Conservation (phyloP, 2,797 vertebrate genomes). For the Morelia viridis region DNA sequence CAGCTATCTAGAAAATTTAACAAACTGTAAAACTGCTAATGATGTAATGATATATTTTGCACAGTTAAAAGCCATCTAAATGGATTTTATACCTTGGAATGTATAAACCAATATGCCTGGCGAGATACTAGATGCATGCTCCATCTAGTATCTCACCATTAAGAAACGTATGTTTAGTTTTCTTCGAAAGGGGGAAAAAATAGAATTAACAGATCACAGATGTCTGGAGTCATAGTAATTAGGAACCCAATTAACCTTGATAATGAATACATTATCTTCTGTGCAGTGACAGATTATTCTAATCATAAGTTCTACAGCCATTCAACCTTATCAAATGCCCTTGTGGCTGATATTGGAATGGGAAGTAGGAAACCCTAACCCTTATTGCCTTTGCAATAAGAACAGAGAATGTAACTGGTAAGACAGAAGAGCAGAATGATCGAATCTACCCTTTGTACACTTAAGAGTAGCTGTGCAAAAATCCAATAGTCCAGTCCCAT, state of each 20-base stretch:
- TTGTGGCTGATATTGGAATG: background rate
- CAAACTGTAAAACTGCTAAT: background rate
- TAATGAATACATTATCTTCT: slow-evolving; percentile 56
- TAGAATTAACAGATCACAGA: slow-evolving; percentile 49
- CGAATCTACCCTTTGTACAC: background rate
- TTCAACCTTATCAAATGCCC: slow-evolving; percentile 23
- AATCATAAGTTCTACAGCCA: background rate
- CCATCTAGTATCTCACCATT: background rate
- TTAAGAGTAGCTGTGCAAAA: slow-evolving; percentile 17
- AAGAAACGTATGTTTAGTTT: slow-evolving; percentile 3
- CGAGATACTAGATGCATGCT: background rate
- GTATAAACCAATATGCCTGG: background rate
- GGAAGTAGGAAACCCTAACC: slow-evolving; percentile 23
- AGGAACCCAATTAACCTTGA: slow-evolving; percentile 68
- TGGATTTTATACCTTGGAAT: background rate
- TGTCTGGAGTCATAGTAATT: slow-evolving; percentile 50
- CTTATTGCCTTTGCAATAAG: slow-evolving; percentile 4
- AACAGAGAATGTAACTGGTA: slow-evolving; percentile 32
- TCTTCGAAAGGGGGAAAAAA: background rate
- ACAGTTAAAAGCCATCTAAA: background rate
- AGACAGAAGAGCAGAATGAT: slow-evolving; percentile 2
- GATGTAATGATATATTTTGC: background rate
- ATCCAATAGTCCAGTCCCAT: background rate
- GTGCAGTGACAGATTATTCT: slow-evolving; percentile 53
- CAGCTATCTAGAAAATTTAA: slow-evolving; percentile 10